Conservation (phyloP, 2,888 invertebrate genomes). For the Rhyacophila evoluta region DNA sequence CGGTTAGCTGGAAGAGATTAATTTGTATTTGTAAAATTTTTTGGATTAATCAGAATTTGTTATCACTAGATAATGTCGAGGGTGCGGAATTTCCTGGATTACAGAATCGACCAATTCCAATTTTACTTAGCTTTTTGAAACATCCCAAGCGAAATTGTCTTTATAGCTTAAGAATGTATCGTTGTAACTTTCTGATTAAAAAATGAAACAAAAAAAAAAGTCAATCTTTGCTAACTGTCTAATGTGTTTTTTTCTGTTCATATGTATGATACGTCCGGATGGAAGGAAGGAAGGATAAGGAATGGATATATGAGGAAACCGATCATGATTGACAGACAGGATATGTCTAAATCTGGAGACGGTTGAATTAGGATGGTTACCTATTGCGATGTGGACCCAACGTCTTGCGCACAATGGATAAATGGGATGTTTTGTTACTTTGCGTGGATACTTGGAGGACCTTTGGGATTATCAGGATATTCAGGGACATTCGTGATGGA, state of each 20-base stretch:
- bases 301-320: conserved; percentile 45
- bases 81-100: too few species aligned
- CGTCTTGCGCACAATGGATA: background rate
- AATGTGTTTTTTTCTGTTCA: conserved; percentile 53
- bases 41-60: too few species aligned
- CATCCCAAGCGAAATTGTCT: background rate
- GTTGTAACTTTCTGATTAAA: conserved; percentile 8
- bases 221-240: conserved; percentile 25
- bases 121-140: background rate
- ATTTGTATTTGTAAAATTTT: too few species aligned
- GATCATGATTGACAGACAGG: background rate
- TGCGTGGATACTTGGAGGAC: conserved; percentile 26
- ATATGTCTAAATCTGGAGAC: background rate
- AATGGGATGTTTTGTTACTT: conserved; percentile 23
- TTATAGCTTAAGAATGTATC: background rate
- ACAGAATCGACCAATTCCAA: too few species aligned
- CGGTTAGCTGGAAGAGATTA: too few species aligned
- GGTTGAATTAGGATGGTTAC: conserved; percentile 32
- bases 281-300: conserved; percentile 47
- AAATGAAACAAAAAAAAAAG: background rate
- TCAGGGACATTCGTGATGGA: conserved; percentile 22
- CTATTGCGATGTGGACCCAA: conserved; percentile 27
- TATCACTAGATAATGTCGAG: too few species aligned
- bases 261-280: conserved; percentile 52
- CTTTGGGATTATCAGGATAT: conserved; percentile 31